Percentiles rank a stretch among this genome's conserved stretches.
Conservation (phyloP, 1,140 invertebrate genomes). For the Bombus balteatus region DNA sequence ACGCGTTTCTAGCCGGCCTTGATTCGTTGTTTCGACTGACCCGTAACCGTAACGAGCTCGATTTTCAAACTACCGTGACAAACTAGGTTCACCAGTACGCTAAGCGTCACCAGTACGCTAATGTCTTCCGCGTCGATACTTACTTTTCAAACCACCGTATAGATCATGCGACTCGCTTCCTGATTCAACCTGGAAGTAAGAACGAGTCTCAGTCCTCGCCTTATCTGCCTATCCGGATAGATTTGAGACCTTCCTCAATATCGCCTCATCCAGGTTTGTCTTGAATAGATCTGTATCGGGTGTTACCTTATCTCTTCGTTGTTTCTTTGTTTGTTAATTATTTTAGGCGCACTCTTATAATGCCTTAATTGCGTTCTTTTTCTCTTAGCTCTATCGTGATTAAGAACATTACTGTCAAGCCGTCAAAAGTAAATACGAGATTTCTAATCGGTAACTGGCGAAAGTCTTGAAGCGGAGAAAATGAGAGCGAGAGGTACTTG, state of each 20-base stretch:
- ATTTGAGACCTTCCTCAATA: slow-evolving; percentile 72
- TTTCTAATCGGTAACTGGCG: slow-evolving; percentile 65
- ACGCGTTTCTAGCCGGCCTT: slow-evolving; percentile 44
- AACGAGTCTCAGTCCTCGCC: slow-evolving; percentile 67
- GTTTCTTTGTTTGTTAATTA: background rate
- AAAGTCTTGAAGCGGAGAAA: slow-evolving; percentile 57
- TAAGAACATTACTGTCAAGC: background rate
- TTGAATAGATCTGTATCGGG: background rate
- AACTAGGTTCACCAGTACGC: background rate
- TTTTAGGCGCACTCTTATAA: too few relatives aligned
- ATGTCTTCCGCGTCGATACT: background rate
- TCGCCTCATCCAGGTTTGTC: slow-evolving; percentile 33
- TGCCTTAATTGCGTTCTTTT: too few relatives aligned
- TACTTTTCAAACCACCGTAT: background rate
- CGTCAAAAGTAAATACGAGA: slow-evolving; percentile 30
- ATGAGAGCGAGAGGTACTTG: slow-evolving; percentile 38
- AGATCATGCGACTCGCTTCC: slow-evolving; percentile 35
- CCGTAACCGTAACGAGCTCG: slow-evolving; percentile 38
- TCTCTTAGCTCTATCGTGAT: background rate
- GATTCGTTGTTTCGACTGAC: slow-evolving; percentile 40
- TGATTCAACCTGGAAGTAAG: slow-evolving; percentile 34
- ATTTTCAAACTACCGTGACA: slow-evolving; percentile 42
- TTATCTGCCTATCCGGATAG: slow-evolving; percentile 64
- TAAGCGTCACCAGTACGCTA: background rate
- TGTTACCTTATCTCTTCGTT: background rate